Percentiles rank a stretch among this genome's conserved stretches.
Conservation (phyloP, 2,113 vertebrate species). For the Ptilorrhoa leucosticta region DNA sequence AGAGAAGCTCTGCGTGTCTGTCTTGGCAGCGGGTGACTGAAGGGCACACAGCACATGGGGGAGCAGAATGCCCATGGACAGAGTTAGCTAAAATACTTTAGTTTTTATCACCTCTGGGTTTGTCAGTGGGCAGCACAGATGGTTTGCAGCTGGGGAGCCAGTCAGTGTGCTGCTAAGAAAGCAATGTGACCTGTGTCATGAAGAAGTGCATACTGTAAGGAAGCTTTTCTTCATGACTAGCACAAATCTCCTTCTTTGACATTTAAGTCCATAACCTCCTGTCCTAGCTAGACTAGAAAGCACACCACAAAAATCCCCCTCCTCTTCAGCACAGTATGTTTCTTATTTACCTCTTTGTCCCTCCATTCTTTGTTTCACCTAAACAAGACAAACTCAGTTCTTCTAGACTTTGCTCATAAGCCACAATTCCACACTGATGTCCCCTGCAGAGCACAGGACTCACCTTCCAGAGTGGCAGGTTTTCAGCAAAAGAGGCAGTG, state of each 20-base stretch:
- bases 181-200: neutral
- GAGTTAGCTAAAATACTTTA: neutral
- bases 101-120: neutral
- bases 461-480: neutral
- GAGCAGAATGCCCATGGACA: neutral
- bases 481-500: neutral
- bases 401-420: neutral
- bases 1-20: neutral
- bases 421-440: neutral
- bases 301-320: neutral
- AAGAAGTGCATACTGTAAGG: neutral
- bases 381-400: neutral
- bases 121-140: neutral
- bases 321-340: neutral
- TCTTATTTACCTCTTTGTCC: neutral
- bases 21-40: neutral
- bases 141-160: slow-evolving; percentile 9
- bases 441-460: neutral
- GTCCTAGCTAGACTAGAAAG: neutral
- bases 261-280: neutral
- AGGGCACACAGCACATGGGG: rapidly evolving
- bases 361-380: neutral
- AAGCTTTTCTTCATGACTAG: neutral
- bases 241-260: neutral
- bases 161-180: neutral